Conservation (phyloP, 30 jellyfish, hydroid and myxozoan genomes). For the Turritopsis rubra region DNA sequence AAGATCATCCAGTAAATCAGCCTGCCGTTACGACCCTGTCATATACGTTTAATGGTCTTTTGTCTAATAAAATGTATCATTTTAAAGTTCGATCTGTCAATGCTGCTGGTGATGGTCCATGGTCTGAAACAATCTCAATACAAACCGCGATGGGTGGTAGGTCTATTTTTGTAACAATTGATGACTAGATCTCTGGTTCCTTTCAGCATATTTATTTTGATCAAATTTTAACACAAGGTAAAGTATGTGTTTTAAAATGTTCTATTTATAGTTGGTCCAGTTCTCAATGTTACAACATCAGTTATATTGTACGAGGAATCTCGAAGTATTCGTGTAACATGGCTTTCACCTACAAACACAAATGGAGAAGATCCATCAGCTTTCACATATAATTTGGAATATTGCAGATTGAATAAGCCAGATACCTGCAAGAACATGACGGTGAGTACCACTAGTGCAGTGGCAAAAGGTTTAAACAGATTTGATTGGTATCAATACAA, state of each 20-base stretch:
- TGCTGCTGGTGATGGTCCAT: slow-evolving; percentile 8
- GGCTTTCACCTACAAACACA: background rate
- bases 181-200: background rate
- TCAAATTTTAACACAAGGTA: background rate
- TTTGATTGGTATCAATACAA: background rate
- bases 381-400: background rate
- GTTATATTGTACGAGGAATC: background rate
- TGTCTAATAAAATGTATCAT: background rate
- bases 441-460: background rate
- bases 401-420: background rate
- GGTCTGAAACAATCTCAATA: background rate
- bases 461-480: background rate
- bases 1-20: background rate
- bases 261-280: background rate
- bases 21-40: background rate
- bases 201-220: background rate
- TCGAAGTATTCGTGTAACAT: background rate
- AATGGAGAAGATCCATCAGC: slow-evolving; percentile 15
- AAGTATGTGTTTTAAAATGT: background rate
- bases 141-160: background rate
- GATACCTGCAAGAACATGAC: slow-evolving; percentile 1
- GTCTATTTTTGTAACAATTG: background rate
- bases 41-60: background rate
- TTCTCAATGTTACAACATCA: background rate
- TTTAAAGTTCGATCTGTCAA: background rate